Base-by-base conservation (phyloP, 2,888 invertebrate genomes). In the Aelia acuminata region DNA sequence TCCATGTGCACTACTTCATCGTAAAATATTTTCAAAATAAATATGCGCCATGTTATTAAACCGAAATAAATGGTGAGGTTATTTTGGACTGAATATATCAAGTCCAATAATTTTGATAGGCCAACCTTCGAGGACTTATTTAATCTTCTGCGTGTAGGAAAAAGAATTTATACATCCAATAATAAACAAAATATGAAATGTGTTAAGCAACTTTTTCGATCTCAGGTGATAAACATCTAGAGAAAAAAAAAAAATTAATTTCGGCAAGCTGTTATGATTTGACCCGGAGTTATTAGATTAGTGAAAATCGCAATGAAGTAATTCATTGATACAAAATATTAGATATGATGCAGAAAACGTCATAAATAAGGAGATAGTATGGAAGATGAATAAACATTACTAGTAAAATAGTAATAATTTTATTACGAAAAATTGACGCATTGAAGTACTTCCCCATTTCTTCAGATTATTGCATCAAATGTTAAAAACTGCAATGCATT, bases 51-150 rank as follows among this genome's bases (percentile, higher is more conserved):
- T 53, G 53, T 53, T 53, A 53, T 53, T 53, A 53, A 53, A 53
- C 11, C 8, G n/a, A 22, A n/a, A 53, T 53, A 53, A 53, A 53
- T 11, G 53, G n/a, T n/a, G n/a, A 53, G 1, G n/a, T n/a, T 53
- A 53, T n/a, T n/a, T n/a, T n/a, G n/a, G n/a, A n/a, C 53, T n/a
- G 53, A 53, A 53, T 53, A 53, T 53, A 53, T 53, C n/a, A 53
- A 11, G 53, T n/a, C 53, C n/a, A 53, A 53, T 53, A 53, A n/a
- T n/a, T n/a, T 53, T 53, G n/a, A 11, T 53, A 53, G n/a, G 53
- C 53, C 53, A n/a, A 53, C 53, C 53, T 53, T n/a, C n/a, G 53
- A n/a, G 53, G n/a, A n/a, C 11, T 53, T n/a, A 53, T 53, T 53
- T 10, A 53, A 53, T 53, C 53, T n/a, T n/a, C n/a, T 7, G 8